These are phyloP conservation scores for Aselliscus stoliczkanus DNA, from an alignment of 2,797 vertebrate genomes.

Conservation along the genomic window DNA sequence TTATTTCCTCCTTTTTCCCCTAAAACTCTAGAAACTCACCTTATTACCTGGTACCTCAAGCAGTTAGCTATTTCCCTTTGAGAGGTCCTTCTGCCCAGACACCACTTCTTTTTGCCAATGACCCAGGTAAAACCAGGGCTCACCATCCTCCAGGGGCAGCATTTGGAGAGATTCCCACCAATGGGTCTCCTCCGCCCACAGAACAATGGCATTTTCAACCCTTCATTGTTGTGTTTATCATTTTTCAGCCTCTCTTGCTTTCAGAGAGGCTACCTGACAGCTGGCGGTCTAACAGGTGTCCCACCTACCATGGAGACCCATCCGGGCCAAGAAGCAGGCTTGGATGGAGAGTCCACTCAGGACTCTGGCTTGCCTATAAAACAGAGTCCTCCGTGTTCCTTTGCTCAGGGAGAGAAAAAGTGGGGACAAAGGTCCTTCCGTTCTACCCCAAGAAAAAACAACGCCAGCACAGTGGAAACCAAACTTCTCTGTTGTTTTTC, in stretches of 20 bases:
- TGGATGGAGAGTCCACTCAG: neutral
- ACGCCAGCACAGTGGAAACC: conserved; percentile 2
- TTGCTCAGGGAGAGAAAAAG: neutral
- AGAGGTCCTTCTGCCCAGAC: neutral
- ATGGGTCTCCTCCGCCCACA: neutral
- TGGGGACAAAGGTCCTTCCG: neutral
- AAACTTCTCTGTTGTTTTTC: neutral
- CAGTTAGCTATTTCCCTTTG: neutral
- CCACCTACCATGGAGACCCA: neutral
- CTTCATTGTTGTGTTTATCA: neutral
- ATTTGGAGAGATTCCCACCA: neutral
- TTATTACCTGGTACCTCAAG: neutral
- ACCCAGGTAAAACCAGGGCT: neutral
- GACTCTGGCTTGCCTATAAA: neutral
- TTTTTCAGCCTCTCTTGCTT: neutral
- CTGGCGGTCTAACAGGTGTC: neutral
- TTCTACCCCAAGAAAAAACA: neutral
- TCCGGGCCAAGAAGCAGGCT: neutral
- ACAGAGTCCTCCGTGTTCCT: neutral
- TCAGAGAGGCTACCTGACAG: neutral
- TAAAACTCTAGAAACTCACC: neutral
- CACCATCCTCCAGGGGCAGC: neutral
- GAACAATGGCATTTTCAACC: neutral
- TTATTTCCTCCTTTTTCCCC: neutral
- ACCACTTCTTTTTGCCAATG: neutral